These are phyloP conservation scores for Tinamus major DNA, from an alignment of 2,797 vertebrate genomes.

Conservation along the genomic window DNA sequence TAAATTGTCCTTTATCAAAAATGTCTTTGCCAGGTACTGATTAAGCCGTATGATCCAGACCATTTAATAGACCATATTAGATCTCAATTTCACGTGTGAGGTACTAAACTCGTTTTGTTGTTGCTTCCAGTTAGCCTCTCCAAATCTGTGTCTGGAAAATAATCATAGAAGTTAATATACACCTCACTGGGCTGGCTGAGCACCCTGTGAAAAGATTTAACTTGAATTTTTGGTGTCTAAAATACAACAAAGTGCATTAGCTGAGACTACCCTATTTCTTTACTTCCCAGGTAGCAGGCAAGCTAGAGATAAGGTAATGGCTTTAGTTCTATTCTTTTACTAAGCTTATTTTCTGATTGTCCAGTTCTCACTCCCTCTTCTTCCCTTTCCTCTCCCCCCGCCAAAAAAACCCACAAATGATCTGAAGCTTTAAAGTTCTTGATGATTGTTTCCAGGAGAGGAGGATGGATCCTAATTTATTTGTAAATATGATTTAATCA, in stretches of 20 bases:
- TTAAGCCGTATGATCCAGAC: neutral
- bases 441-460: slow-evolving; percentile 10
- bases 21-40: neutral
- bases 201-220: neutral
- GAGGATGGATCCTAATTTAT: slow-evolving; percentile 30
- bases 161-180: neutral
- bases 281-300: neutral
- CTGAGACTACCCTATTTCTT: neutral
- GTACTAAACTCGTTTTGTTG: neutral
- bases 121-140: neutral
- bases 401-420: neutral
- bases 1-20: neutral
- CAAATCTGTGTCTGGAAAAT: neutral
- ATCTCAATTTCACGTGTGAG: neutral
- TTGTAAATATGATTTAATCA: slow-evolving; percentile 44
- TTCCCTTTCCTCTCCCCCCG: fast-evolving
- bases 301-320: neutral
- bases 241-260: fast-evolving
- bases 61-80: neutral
- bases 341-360: neutral
- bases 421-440: neutral
- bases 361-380: neutral
- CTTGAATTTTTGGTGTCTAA: neutral
- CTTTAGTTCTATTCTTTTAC: neutral
- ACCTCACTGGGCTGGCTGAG: neutral